phyloP scores from a whole-genome alignment of 2,888 invertebrate species.

The Orthosia gothica region DNA sequence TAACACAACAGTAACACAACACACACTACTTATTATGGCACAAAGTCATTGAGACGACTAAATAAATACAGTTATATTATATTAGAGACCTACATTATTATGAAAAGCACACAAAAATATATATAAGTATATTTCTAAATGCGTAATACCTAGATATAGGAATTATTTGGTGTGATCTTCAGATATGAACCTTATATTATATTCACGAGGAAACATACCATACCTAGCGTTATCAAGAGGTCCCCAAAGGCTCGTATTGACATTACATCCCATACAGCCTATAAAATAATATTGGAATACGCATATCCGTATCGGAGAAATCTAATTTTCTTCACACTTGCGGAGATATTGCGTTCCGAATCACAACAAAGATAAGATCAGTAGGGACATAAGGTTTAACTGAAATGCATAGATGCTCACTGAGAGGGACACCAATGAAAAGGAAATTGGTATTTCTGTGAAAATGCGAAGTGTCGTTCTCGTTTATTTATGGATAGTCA shows the following conservation, averaged over 20 bases:
- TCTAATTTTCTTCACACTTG: slow-evolving; percentile 43
- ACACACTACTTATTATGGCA: background rate
- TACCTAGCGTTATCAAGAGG: background rate
- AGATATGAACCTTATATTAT: background rate
- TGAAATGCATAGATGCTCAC: background rate
- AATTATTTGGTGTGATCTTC: background rate
- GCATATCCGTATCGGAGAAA: slow-evolving; percentile 32
- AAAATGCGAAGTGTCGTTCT: background rate
- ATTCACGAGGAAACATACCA: background rate
- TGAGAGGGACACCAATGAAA: slow-evolving; percentile 6
- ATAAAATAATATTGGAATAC: slow-evolving; percentile 44
- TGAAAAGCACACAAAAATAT: background rate
- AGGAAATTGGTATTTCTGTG: slow-evolving; percentile 1
- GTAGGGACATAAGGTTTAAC: background rate
- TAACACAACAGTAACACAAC: too few species aligned
- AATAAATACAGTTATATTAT: background rate
- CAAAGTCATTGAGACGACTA: background rate
- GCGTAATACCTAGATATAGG: background rate
- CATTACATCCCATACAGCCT: slow-evolving; percentile 21
- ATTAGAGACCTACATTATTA: background rate
- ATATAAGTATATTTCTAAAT: background rate
- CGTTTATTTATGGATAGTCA: too few species aligned
- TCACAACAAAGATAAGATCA: slow-evolving; percentile 11
- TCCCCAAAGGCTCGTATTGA: slow-evolving; percentile 19
- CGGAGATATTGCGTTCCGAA: slow-evolving; percentile 18